phyloP scores from a whole-genome alignment of 2,113 vertebrate species.

The Hyperopisus bebe region DNA sequence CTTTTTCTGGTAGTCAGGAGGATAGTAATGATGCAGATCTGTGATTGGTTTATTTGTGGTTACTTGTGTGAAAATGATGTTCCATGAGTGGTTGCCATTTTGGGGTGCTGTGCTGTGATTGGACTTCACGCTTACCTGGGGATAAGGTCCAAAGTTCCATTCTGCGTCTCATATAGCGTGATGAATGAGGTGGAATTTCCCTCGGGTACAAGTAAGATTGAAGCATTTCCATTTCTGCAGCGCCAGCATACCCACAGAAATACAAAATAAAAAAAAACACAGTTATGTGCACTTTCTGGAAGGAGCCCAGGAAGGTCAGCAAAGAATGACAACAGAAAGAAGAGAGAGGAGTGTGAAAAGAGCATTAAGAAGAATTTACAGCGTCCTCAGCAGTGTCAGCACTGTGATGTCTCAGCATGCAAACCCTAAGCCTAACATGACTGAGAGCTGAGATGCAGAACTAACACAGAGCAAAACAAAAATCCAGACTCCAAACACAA shows the following conservation, averaged over 20 bases:
- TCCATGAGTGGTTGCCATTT: neutral
- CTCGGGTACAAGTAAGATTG: conserved; percentile 28
- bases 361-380: neutral
- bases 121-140: conserved; percentile 40
- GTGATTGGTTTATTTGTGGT: neutral
- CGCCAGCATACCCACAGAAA: neutral
- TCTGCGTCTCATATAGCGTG: conserved; percentile 42
- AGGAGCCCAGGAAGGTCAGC: neutral
- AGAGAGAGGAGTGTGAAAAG: neutral
- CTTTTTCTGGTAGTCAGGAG: too few species aligned
- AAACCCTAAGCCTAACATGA: neutral
- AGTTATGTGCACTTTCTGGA: neutral
- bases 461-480: neutral
- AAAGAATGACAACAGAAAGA: neutral
- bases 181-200: conserved; percentile 60
- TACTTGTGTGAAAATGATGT: neutral
- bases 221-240: conserved; percentile 57
- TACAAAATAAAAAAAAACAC: neutral
- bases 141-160: conserved; percentile 49
- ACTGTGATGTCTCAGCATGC: neutral
- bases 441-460: neutral
- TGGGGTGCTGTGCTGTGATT: neutral
- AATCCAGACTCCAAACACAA: neutral
- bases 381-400: neutral
- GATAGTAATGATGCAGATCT: neutral